Evolutionary conservation across 2,888 invertebrate species (phyloP), one percentile per base, ranked within the genome.

Genomic region (Uloborus plumipes): DNA sequence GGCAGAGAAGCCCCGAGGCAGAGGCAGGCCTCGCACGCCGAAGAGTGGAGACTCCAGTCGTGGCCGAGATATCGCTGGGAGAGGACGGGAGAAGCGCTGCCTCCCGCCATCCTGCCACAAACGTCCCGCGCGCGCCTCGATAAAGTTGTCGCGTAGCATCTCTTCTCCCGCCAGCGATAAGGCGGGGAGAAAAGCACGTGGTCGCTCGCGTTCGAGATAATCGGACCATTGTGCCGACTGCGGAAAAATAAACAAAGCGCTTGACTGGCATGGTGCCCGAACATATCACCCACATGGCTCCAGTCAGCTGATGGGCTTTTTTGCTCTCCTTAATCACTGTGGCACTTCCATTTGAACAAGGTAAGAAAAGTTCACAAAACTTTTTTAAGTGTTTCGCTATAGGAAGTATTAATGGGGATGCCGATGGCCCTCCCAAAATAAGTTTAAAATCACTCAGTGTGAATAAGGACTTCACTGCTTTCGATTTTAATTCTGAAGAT

Each of bases 241-340:
- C n/a, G 65, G 70, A 74, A 70, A 81, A 81, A 74, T 70, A 74
- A 81, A 81, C 74, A 78, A 66, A 81, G 69, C 70, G 69, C 71
- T 53, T 58, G 73, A 74, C 75, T 82, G 80, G 80, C 70, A 81
- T n/a, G 14, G 39, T 75, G 73, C 81, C 74, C 65, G 74, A 75
- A 39, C 31, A 13, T 20, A 15, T 13, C 79, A 16, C 58, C 53
- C 81, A 81, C 81, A 81, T 81, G 81, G 81, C 74, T 51, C 51
- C 51, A 51, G 50, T 31, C 65, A 65, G 65, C 65, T 66, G 66
- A 66, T 55, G n/a, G 55, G 55, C 55, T n/a, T 55, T 20, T 18
- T 18, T n/a, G 18, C n/a, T 55, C 55, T 55, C 20, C 55, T 39
- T 39, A 39, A 39, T 39, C 39, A 39, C 39, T 39, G 39, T 39